Conservation (phyloP, 2,113 vertebrate genomes). For the Urocolius indicus region DNA sequence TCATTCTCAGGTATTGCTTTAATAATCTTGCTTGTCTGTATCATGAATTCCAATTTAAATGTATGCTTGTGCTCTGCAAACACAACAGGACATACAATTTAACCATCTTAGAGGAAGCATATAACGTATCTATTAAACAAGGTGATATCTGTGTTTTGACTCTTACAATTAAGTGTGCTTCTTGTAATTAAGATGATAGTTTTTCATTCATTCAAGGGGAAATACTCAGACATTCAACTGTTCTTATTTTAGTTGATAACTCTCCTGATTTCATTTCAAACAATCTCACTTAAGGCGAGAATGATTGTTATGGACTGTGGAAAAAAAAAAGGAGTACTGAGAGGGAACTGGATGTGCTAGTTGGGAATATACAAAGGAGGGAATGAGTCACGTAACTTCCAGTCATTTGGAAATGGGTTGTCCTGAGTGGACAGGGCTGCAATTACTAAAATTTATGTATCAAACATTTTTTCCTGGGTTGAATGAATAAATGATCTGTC, state of each 20-base stretch:
- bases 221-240: not conserved
- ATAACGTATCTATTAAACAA: not conserved
- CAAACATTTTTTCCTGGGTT: not conserved
- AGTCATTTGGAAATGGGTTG: conserved; percentile 29
- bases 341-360: conserved; percentile 48
- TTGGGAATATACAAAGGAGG: conserved; percentile 27
- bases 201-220: not conserved
- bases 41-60: not conserved
- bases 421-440: not conserved
- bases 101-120: not conserved
- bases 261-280: conserved; percentile 17
- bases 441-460: conserved; percentile 38
- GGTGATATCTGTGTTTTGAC: not conserved
- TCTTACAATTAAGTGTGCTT: not conserved
- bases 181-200: not conserved
- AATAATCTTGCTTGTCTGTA: not conserved
- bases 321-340: not conserved
- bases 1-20: not conserved
- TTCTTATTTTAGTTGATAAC: not conserved
- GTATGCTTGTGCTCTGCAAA: not conserved
- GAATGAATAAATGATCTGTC: conserved; percentile 5
- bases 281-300: conserved; percentile 10
- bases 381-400: conserved; percentile 48
- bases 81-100: not conserved
- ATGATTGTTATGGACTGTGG: not conserved